phyloP scores from a whole-genome alignment of 2,888 invertebrate genomes.

The Podabrus alpinus region DNA sequence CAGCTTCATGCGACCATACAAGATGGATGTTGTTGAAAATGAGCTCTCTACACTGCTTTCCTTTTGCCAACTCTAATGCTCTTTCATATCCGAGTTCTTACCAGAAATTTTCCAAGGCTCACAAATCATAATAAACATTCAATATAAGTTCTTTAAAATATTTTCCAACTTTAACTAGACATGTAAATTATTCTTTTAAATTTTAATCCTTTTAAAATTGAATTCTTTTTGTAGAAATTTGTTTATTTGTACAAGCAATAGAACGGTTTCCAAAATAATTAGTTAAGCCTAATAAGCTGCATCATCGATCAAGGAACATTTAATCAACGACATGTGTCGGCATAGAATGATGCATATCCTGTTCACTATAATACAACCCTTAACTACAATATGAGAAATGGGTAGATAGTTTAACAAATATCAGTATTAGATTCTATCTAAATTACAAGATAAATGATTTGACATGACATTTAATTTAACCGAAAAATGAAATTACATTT shows the following conservation, averaged over 20 bases:
- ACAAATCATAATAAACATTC: constrained; percentile 25
- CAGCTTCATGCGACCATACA: constrained; percentile 52
- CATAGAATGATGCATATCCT: constrained; percentile 13
- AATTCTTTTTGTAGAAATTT: not conserved
- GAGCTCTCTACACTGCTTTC: constrained; percentile 45
- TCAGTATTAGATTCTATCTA: constrained; percentile 1
- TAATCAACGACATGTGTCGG: constrained; percentile 19
- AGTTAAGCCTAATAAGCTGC: constrained; percentile 1
- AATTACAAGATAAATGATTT: constrained; percentile 1
- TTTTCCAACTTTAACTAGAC: not conserved
- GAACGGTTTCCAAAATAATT: constrained; percentile 6
- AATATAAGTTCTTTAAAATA: not conserved
- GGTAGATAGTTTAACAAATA: not conserved
- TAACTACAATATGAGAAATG: constrained; percentile 1
- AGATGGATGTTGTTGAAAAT: constrained; percentile 53
- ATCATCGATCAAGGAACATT: constrained; percentile 16
- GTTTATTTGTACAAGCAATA: not conserved
- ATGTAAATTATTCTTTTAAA: not conserved
- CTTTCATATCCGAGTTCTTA: constrained; percentile 30
- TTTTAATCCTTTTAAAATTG: not conserved
- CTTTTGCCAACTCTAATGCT: constrained; percentile 25
- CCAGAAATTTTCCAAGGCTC: constrained; percentile 16
- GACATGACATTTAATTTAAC: not conserved
- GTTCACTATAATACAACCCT: not conserved
- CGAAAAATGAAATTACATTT: not conserved